Evolutionary conservation across 1,140 invertebrate genomes (phyloP).

Genomic region (Brachionus calyciflorus): DNA sequence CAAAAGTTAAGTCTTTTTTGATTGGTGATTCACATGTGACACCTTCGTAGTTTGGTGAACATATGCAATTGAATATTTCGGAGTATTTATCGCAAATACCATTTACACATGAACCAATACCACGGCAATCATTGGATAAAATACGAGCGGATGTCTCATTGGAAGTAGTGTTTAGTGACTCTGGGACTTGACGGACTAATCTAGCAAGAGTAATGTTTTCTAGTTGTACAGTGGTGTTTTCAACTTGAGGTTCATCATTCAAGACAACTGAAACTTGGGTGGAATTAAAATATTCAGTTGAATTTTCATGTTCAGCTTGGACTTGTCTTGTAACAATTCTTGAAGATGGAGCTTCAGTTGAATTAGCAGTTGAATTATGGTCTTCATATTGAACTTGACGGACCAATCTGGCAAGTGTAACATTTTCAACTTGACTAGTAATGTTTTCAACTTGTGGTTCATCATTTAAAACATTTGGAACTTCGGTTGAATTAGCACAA

Average conservation of each 20-base stretch:
- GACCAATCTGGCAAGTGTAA: background rate
- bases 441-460: background rate
- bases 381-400: too few relatives aligned
- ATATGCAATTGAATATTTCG: background rate
- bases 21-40: background rate
- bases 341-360: too few relatives aligned
- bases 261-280: too few relatives aligned
- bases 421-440: background rate
- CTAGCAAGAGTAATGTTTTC: too few relatives aligned
- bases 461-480: too few relatives aligned
- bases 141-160: background rate
- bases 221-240: background rate
- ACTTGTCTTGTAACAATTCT: too few relatives aligned
- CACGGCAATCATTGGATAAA: constrained; percentile 8
- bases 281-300: too few relatives aligned
- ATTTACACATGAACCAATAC: constrained; percentile 3
- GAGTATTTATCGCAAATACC: constrained; percentile 32
- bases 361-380: too few relatives aligned
- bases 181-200: background rate
- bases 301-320: too few relatives aligned
- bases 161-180: too few relatives aligned
- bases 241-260: background rate
- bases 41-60: background rate
- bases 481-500: too few relatives aligned
- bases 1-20: background rate